Evolutionary conservation across 2,888 invertebrate genomes (phyloP), one percentile per base, ranked within the genome.

Genomic region (Gari tellinella): DNA sequence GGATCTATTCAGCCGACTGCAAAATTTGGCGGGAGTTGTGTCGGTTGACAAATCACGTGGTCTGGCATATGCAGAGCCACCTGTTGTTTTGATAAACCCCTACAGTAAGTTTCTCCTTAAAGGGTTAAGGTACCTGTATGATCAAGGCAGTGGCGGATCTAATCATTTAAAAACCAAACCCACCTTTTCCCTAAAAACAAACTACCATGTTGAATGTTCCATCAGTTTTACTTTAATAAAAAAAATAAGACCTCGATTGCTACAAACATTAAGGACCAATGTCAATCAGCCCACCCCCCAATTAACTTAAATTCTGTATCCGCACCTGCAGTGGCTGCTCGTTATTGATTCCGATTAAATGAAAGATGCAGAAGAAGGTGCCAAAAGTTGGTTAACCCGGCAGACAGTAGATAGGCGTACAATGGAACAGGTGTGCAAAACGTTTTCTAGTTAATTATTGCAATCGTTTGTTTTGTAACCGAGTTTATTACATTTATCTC

Each of bases 1-100:
- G 10, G 31, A 10, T 31, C 31, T 10, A 31, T 4, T 31, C 10
- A n/a, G 12, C 23, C 25, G 17, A 31, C n/a, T 52, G 15, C 17
- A 60, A 69, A 48, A 62, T 65, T 69, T 72, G 77, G 77, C 77
- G 77, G 77, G 77, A 77, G 62, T 31, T 66, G 55, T 58, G 69
- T 65, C 68, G 55, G 64, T 49, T 73, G 73, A 19, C 17, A 31
- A 51, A 65, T 67, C 68, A 67, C 75, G 64, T 76, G 75, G 63
- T 43, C 21, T 41, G 62, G 43, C 68, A 72, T 68, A 72, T 67
- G 76, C 72, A 56, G 17, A 31, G 52, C 41, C 77, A 77, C 77
- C 77, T 77, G 77, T 77, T 77, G 64, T 72, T 64, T 58, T 73
- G 57, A 67, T 73, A 19, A 48, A 19, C 5, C 37, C 12, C 52